phyloP scores from a whole-genome alignment of 2,797 vertebrate species.

The Enteromius viviparus region DNA sequence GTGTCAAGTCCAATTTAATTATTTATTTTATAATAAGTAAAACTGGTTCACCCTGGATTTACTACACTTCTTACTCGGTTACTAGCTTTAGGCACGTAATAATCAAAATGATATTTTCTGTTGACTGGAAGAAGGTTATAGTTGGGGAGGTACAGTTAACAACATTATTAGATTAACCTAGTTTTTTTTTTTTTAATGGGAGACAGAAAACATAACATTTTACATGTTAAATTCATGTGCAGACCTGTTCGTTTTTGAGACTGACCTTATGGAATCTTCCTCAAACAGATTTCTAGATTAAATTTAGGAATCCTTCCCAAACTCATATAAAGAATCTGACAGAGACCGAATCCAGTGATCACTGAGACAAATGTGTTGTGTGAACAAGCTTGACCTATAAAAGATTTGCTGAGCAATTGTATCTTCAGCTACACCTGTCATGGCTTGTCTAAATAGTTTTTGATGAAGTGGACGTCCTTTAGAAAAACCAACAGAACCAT shows the following conservation, averaged over 20 bases:
- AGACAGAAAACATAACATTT: neutral
- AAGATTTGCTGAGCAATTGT: constrained; percentile 9
- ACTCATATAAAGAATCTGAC: neutral
- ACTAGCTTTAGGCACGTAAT: neutral
- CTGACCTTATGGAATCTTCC: neutral
- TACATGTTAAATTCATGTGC: neutral
- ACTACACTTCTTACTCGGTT: neutral
- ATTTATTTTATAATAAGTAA: neutral
- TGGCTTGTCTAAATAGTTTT: constrained; percentile 21
- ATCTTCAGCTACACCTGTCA: constrained; percentile 34
- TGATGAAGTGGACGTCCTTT: neutral
- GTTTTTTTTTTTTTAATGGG: neutral
- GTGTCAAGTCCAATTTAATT: neutral
- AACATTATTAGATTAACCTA: neutral
- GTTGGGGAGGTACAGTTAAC: neutral
- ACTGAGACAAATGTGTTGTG: neutral
- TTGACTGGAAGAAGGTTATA: neutral
- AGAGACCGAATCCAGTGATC: neutral
- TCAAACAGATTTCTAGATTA: neutral
- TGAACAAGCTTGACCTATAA: neutral
- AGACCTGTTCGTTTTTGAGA: neutral
- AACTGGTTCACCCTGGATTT: neutral
- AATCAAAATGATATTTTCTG: neutral
- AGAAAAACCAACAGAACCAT: neutral
- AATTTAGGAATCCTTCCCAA: neutral